A percentile compares a stretch with the other conserved stretches of the same genome.
Conservation (phyloP, 2,113 vertebrate genomes). For the Labeo catla region DNA sequence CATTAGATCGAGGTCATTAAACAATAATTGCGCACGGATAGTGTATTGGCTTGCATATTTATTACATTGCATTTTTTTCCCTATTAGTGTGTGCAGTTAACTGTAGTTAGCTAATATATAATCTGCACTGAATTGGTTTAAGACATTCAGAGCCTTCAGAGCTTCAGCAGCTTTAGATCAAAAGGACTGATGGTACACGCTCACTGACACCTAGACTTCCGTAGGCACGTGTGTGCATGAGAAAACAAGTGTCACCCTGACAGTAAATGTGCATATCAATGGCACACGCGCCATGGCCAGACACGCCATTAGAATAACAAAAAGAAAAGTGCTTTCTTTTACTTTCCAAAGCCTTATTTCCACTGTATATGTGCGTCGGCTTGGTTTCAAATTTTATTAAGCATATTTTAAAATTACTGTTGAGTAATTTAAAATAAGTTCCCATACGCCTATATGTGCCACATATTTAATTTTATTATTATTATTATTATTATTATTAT, state of each 20-base stretch:
- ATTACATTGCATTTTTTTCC: not conserved
- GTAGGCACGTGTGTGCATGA: constrained; percentile 45
- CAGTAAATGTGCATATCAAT: constrained; percentile 8
- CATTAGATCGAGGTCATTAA: not conserved
- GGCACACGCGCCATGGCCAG: constrained; percentile 9
- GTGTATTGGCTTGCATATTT: not conserved
- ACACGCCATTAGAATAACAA: not conserved
- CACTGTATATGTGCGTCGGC: not conserved
- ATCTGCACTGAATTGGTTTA: not conserved
- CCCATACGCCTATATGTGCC: no score
- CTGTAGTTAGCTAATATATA: constrained; percentile 11
- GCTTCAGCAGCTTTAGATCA: not conserved
- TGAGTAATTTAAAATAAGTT: no score
- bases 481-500: no score
- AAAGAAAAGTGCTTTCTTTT: not conserved
- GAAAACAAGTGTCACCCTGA: not conserved
- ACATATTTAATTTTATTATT: no score
- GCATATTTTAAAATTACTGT: not conserved
- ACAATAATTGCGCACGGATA: not conserved
- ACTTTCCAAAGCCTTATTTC: not conserved
- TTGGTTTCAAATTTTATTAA: not conserved
- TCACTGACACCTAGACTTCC: constrained; percentile 50
- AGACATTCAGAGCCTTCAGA: not conserved
- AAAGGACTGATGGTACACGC: constrained; percentile 19
- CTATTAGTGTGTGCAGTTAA: not conserved